Evolutionary conservation across 2,888 invertebrate species (phyloP), one percentile per base, ranked within the genome.

Genomic region (Trachelus iudaicus): DNA sequence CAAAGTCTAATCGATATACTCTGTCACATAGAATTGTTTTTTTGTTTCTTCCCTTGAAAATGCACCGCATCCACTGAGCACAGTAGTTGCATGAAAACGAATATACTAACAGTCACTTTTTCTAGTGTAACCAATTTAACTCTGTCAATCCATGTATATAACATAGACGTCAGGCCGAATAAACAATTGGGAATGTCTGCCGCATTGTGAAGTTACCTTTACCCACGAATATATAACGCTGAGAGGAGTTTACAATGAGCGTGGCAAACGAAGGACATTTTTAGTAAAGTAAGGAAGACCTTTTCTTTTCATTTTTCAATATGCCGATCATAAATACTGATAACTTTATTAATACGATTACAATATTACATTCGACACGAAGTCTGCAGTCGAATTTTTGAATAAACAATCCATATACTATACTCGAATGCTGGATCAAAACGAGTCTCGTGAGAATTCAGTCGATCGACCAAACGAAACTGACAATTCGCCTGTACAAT

Each of bases 321-420:
- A 79, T 80, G 37, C 77, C 75, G 80, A 82, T 79, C 86, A 87
- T 85, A 87, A 87, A 89, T 88, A 87, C 87, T 87, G 89, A 86
- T 84, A 84, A 89, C 85, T 89, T 89, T 89, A 89, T 88, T 88
- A 86, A 88, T 87, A 87, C 82, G 81, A 87, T 86, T 86, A 86
- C 85, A 88, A 87, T 88, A 84, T 82, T 86, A 86, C 85, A 86
- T 81, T 34, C 13, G 71, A 34, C 23, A 12, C 71, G 33, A 71
- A 12, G 11, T 71, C 71, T 23, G 71, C 31, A 71, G 31, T 69
- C 9, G 34, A 71, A 71, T 34, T 34, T 31, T 15, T 71, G 71
- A 71, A 71, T 71, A 71, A 71, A 71, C 71, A 71, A 33, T 69
- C 71, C 71, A 71, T 71, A 33, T 33, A 33, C 6, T 40, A 40